A percentile compares a stretch with the other conserved stretches of the same genome.
phyloP scores from a whole-genome alignment of 1,140 invertebrate species.

The Pogonognathellus flavescens region DNA sequence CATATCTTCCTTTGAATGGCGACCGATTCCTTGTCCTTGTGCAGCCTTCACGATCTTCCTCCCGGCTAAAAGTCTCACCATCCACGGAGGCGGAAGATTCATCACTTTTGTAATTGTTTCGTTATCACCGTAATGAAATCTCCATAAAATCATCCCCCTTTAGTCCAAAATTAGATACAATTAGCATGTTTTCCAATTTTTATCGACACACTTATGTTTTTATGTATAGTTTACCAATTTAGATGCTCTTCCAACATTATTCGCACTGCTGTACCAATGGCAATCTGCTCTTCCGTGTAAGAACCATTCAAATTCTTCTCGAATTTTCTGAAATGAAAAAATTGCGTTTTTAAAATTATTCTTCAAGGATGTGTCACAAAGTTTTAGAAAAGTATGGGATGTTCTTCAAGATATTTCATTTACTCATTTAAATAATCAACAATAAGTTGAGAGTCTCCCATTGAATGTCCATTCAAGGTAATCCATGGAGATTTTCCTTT shows the following conservation, averaged over 20 bases:
- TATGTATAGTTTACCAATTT: too few relatives aligned
- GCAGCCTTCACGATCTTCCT: conserved; percentile 5
- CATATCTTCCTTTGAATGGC: conserved; percentile 53
- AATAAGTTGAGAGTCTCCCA: conserved; percentile 55
- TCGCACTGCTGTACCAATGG: conserved; percentile 25
- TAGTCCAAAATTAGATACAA: neutral
- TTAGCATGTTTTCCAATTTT: too few relatives aligned
- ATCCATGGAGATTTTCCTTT: conserved; percentile 62
- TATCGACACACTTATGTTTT: too few relatives aligned
- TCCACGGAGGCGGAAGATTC: neutral
- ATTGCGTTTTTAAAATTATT: neutral
- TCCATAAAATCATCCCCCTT: conserved; percentile 33
- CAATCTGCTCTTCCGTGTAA: conserved; percentile 17
- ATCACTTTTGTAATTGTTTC: conserved; percentile 23
- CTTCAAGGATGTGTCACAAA: neutral
- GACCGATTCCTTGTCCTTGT: conserved; percentile 52
- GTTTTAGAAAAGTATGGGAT: neutral
- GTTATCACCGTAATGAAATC: conserved; percentile 35
- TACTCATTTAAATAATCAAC: conserved; percentile 57
- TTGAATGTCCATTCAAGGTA: conserved; percentile 49
- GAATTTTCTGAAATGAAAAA: conserved; percentile 56
- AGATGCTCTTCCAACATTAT: conserved; percentile 58
- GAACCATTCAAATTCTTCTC: conserved; percentile 50
- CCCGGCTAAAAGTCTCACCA: conserved; percentile 12
- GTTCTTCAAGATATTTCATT: too few relatives aligned